Evolutionary conservation across 1,140 invertebrate species (phyloP).

Genomic region (Rhynchophorus ferrugineus): DNA sequence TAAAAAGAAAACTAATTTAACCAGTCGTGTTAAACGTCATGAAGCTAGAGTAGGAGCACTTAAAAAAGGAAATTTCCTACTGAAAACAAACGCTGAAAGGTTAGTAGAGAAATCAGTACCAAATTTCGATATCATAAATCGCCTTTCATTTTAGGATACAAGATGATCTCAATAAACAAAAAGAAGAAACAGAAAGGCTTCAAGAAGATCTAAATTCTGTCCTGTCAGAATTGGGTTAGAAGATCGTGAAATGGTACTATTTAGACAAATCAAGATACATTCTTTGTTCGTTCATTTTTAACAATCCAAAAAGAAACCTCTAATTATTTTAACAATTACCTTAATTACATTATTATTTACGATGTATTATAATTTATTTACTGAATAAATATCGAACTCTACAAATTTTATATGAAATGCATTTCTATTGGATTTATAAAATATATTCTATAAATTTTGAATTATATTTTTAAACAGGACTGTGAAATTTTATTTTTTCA

Average conservation of each 20-base stretch:
- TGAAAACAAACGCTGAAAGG: constrained; percentile 77
- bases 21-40: constrained; percentile 57
- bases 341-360: no score
- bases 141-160: constrained; percentile 54
- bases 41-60: constrained; percentile 68
- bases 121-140: no score
- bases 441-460: no score
- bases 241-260: neutral
- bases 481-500: neutral
- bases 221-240: constrained; percentile 60
- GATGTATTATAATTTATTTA: neutral
- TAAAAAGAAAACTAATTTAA: constrained; percentile 57
- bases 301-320: neutral
- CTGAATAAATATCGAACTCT: neutral
- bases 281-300: neutral
- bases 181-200: constrained; percentile 63
- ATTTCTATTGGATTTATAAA: neutral
- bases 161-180: constrained; percentile 74
- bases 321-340: no score
- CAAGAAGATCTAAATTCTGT: constrained; percentile 78
- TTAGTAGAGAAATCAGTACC: neutral
- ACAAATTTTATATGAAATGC: neutral
- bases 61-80: constrained; percentile 77
- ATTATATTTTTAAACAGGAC: no score
- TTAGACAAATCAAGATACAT: neutral